Evolutionary conservation across 1,140 invertebrate species (phyloP), one percentile per base, ranked within the genome.

Genomic region (Palaemon carinicauda): DNA sequence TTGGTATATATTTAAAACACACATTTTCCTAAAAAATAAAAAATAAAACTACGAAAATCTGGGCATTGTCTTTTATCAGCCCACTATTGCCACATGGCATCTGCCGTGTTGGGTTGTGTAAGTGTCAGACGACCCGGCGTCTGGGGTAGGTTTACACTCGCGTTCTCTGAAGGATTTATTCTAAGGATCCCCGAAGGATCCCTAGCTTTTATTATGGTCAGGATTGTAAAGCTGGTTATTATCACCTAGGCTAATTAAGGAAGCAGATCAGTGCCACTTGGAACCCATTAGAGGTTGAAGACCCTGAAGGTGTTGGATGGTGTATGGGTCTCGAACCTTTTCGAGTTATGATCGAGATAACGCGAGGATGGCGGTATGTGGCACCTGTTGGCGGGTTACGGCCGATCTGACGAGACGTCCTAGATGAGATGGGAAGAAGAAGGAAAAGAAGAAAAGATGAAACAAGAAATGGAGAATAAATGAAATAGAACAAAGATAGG

Each of bases 81-180:
- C 3, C 33, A 3, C 33, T 5, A 41, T 5, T 41, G 41, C 41
- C 41, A 41, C 41, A 41, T 5, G 41, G 41, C 41, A 41, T 41
- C 1, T 9, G 41, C 4, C n/a, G n/a, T 24, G 3, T n/a, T 52
- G 19, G 15, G 33, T 80, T 31, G 27, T 33, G 17, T 41, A 33
- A 60, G 65, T 71, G 24, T 15, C 78, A 60, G 52, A 79, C 78
- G 78, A 80, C 52, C 24, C 51, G 29, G 53, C 77, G 77, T 80
- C 29, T 29, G n/a, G 54, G 53, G 10, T 80, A 17, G 53, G 24
- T 29, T 80, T 80, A 80, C 78, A 80, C 54, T 10, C 53, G 19
- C 53, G 24, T 27, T 80, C 53, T n/a, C 24, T n/a, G 52, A 60
- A 33, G 78, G 54, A 80, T 80, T 80, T 80, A 80, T 80, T 60